These are phyloP conservation scores for Peromyscus nudipes DNA, from an alignment of 2,797 vertebrate species.

Conservation along the genomic window DNA sequence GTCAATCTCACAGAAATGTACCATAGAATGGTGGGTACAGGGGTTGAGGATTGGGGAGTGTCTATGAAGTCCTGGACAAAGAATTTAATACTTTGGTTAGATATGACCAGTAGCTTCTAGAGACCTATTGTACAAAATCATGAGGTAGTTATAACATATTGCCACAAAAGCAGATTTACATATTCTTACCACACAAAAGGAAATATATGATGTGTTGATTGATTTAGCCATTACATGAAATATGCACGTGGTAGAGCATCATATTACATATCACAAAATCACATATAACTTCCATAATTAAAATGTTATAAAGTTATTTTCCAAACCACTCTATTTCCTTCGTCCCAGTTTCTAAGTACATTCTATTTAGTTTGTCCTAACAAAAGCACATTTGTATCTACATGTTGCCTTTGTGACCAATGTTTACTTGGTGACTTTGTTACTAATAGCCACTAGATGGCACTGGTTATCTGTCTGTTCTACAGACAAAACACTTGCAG, in stretches of 20 bases:
- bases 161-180: not conserved
- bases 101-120: not conserved
- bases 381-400: not conserved
- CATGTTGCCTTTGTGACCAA: not conserved
- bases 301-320: not conserved
- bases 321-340: not conserved
- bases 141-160: not conserved
- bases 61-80: not conserved
- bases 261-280: not conserved
- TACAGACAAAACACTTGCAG: not conserved
- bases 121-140: not conserved
- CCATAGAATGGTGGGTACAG: not conserved
- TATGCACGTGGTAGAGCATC: not conserved
- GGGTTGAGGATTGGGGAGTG: not conserved
- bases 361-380: constrained; percentile 35
- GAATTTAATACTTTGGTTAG: not conserved
- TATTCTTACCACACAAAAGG: not conserved
- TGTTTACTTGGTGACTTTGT: constrained; percentile 12
- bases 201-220: not conserved
- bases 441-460: constrained; percentile 64
- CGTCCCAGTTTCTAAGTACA: not conserved
- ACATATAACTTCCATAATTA: not conserved
- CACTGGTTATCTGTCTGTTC: constrained; percentile 49
- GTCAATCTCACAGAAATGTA: not conserved
- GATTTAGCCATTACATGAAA: not conserved